Percentiles rank a stretch among this genome's conserved stretches.
phyloP scores from a whole-genome alignment of 2,113 vertebrate species.

The Ictidomys tridecemlineatus region DNA sequence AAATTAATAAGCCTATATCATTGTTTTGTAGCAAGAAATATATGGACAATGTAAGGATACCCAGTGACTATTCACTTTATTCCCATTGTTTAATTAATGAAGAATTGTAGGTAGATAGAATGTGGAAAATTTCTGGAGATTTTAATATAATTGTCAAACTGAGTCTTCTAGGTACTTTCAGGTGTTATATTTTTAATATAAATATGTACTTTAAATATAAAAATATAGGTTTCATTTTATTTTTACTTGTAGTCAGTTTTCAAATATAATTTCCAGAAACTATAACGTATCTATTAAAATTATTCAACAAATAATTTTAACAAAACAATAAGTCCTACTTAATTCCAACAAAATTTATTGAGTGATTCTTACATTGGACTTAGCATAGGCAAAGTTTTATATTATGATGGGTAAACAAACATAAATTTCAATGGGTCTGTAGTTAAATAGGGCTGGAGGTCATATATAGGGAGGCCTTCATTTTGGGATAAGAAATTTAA shows the following conservation, averaged over 20 bases:
- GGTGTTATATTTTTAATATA: not conserved
- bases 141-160: not conserved
- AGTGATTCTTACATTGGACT: not conserved
- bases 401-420: not conserved
- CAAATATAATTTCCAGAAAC: not conserved
- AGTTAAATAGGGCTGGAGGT: not conserved
- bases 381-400: not conserved
- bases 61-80: not conserved
- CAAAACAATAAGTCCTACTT: not conserved
- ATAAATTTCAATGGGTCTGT: not conserved
- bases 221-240: not conserved
- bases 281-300: not conserved
- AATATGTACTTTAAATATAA: conserved; percentile 5
- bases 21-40: not conserved
- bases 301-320: not conserved
- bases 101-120: not conserved
- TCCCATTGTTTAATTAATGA: not conserved
- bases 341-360: not conserved
- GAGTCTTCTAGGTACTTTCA: not conserved
- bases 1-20: not conserved
- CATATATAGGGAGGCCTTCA: not conserved
- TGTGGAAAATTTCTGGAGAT: not conserved
- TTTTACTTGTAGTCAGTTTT: not conserved
- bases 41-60: not conserved
- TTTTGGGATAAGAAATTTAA: conserved; percentile 8